A percentile compares a stretch with the other conserved stretches of the same genome.
These are phyloP conservation scores for Patella caerulea DNA, from an alignment of 2,888 invertebrate genomes.

Conservation along the genomic window DNA sequence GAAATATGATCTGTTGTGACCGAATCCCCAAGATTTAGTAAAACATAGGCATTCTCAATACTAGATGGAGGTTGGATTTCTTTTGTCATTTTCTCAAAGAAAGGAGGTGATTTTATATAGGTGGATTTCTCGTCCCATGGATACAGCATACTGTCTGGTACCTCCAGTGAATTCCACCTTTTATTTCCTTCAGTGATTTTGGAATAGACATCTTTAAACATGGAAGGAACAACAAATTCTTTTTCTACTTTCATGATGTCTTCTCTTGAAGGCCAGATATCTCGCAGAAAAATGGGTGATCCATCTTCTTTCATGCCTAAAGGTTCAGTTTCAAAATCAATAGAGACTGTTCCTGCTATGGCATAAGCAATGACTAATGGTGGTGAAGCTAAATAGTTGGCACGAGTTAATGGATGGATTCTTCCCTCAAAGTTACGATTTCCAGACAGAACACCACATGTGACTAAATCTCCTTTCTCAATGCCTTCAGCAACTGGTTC, in stretches of 20 bases:
- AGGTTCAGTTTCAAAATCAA: constrained; percentile 93
- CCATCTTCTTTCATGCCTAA: constrained; percentile 80
- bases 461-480: constrained; percentile 93
- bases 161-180: constrained; percentile 86
- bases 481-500: constrained; percentile 93
- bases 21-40: constrained; percentile 89
- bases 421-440: constrained; percentile 99
- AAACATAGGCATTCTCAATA: constrained; percentile 83
- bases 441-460: constrained; percentile 95
- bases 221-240: constrained; percentile 91
- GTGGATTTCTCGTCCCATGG: constrained; percentile 93
- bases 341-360: constrained; percentile 92
- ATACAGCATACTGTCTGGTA: constrained; percentile 85
- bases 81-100: constrained; percentile 86
- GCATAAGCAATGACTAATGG: constrained; percentile 97
- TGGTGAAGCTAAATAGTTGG: constrained; percentile 98
- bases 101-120: constrained; percentile 96
- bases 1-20: constrained; percentile 99
- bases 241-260: constrained; percentile 90
- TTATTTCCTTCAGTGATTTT: constrained; percentile 84
- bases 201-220: constrained; percentile 94
- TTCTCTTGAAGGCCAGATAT: constrained; percentile 94
- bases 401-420: constrained; percentile 95
- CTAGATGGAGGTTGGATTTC: constrained; percentile 77
- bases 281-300: constrained; percentile 84